Evolutionary conservation across 2,888 invertebrate genomes (phyloP).

Genomic region (Eutolmus rufibarbis): DNA sequence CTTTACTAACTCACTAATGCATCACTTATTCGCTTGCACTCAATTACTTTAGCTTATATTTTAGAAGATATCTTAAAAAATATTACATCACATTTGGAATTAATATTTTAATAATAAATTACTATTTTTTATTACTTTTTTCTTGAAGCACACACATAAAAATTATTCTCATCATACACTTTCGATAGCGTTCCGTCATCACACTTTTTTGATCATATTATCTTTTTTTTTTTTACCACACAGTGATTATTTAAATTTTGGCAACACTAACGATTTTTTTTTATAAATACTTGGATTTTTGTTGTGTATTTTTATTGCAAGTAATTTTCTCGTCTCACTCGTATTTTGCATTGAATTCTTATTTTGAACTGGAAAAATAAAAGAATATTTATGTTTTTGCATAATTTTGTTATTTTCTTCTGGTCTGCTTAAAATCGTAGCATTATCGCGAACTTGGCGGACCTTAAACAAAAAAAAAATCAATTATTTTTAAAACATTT

Average conservation of each 20-base stretch:
- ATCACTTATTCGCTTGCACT: background rate
- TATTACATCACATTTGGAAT: slow-evolving; percentile 40
- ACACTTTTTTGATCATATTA: background rate
- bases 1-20: slow-evolving; percentile 9
- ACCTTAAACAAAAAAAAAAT: background rate
- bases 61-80: slow-evolving; percentile 33
- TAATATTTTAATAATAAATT: slow-evolving; percentile 28
- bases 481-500: background rate
- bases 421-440: background rate
- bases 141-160: background rate
- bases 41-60: background rate
- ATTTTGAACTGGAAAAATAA: background rate
- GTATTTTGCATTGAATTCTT: background rate
- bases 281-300: background rate
- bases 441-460: background rate
- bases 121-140: slow-evolving; percentile 3
- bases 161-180: background rate
- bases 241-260: background rate
- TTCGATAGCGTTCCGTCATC: background rate
- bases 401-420: background rate
- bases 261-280: slow-evolving; percentile 6
- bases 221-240: background rate
- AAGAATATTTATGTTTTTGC: background rate
- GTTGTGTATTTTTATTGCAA: background rate
- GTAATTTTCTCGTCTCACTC: background rate